These are phyloP conservation scores for Guaruba guarouba DNA, from an alignment of 2,113 vertebrate species.

Conservation along the genomic window DNA sequence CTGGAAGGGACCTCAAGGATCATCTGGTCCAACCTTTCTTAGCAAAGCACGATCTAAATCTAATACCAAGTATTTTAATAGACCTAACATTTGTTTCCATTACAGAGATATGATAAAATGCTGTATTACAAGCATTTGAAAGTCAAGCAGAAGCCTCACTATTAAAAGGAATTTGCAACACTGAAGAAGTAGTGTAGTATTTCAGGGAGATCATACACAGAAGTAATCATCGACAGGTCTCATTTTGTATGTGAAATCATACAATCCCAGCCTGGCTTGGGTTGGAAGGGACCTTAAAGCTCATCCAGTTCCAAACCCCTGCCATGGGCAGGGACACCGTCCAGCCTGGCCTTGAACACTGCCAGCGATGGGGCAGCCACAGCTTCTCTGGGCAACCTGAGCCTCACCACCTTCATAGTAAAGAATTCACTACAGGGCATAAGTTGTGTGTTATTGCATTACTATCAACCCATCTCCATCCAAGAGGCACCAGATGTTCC, in stretches of 20 bases:
- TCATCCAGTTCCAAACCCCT: neutral
- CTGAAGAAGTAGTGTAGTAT: neutral
- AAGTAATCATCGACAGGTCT: neutral
- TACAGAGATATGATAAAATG: neutral
- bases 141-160: neutral
- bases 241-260: neutral
- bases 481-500: neutral
- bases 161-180: neutral
- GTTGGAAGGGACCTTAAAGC: neutral
- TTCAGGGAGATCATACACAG: neutral
- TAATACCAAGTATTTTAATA: neutral
- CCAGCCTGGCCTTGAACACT: neutral
- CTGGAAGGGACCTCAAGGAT: neutral
- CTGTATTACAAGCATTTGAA: neutral
- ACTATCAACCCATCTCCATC: neutral
- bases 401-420: neutral
- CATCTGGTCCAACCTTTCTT: neutral
- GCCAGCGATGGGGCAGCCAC: neutral
- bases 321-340: neutral
- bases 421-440: neutral
- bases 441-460: neutral
- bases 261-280: neutral
- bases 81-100: neutral
- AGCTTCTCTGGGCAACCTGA: neutral
- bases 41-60: neutral